Conservation (phyloP, 2,797 vertebrate species). For the Scleropages formosus region DNA sequence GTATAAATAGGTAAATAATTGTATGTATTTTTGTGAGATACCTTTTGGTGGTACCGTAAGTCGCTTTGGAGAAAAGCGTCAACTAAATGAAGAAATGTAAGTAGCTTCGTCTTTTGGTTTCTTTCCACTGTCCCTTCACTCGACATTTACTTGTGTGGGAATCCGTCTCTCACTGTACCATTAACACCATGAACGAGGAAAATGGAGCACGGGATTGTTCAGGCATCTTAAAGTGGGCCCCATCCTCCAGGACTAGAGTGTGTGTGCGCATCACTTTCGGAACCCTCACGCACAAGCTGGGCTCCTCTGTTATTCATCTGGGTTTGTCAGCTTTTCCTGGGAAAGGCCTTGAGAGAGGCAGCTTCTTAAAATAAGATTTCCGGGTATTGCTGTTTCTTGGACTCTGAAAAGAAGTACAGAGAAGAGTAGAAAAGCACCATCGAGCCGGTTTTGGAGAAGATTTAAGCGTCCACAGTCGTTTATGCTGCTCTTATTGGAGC, state of each 20-base stretch:
- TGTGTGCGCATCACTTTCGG: background rate
- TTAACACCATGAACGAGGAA: too few relatives aligned
- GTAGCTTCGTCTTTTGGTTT: too few relatives aligned
- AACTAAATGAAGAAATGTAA: too few relatives aligned
- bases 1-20: too few relatives aligned
- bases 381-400: background rate
- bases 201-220: too few relatives aligned
- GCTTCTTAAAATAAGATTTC: background rate
- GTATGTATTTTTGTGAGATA: too few relatives aligned
- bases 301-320: background rate
- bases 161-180: too few relatives aligned
- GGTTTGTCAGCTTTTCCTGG: background rate
- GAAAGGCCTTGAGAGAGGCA: background rate
- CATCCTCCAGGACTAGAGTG: too few relatives aligned
- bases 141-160: too few relatives aligned
- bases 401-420: background rate
- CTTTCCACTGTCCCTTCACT: too few relatives aligned
- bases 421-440: background rate
- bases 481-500: conserved; percentile 6
- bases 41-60: too few relatives aligned
- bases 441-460: background rate
- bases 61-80: too few relatives aligned
- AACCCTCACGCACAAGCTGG: background rate
- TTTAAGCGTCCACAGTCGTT: background rate
- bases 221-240: background rate